Conservation (phyloP, 2,113 vertebrate genomes). For the Tursiops truncatus region DNA sequence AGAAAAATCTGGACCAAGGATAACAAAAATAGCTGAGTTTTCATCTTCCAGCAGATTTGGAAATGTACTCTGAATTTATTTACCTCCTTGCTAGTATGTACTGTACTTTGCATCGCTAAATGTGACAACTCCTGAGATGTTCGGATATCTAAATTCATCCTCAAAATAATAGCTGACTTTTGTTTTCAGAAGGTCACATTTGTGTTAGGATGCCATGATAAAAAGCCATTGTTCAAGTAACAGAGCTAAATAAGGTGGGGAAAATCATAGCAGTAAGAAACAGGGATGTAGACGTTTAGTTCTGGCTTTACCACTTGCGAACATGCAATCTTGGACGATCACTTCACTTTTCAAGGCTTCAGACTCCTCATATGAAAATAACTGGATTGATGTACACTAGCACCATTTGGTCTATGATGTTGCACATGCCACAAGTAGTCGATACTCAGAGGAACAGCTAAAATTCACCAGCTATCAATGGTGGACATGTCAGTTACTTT, state of each 20-base stretch:
- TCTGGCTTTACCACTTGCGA: neutral
- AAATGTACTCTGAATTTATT: constrained; percentile 48
- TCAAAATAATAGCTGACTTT: constrained; percentile 16
- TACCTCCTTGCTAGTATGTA: neutral
- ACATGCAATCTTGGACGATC: no score
- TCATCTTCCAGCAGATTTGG: constrained; percentile 46
- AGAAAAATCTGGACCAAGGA: constrained; percentile 67
- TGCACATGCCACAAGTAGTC: neutral
- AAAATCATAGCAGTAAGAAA: neutral
- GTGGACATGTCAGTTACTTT: neutral
- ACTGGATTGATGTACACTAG: neutral
- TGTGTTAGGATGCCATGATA: neutral
- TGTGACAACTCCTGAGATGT: neutral
- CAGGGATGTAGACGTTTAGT: neutral
- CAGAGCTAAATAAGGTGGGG: neutral
- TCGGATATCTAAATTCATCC: neutral
- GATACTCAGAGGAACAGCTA: neutral
- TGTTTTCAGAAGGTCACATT: constrained; percentile 16
- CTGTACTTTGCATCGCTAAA: neutral
- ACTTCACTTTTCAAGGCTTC: neutral
- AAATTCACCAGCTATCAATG: neutral
- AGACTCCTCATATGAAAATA: neutral
- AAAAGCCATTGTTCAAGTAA: neutral
- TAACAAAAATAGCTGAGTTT: constrained; percentile 68
- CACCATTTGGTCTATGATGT: neutral